phyloP scores from a whole-genome alignment of 2,113 vertebrate genomes.

The Tor tambroides region DNA sequence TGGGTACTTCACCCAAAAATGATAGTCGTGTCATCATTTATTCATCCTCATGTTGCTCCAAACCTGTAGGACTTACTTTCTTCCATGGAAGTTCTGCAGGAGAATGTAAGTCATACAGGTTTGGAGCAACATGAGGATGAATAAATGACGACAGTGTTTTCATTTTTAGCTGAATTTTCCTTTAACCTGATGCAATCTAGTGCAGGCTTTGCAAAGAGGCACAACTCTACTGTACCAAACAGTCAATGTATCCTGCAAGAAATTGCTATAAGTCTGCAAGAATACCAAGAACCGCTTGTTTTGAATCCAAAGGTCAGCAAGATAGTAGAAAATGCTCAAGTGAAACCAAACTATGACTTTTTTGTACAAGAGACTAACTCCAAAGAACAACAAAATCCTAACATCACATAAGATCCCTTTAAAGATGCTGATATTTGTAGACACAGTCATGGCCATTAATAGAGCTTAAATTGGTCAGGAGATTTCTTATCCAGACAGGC shows the following conservation, averaged over 20 bases:
- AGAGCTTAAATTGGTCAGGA: background rate
- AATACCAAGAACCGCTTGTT: background rate
- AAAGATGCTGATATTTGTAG: background rate
- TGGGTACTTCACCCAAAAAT: background rate
- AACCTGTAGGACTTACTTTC: background rate
- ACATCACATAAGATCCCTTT: background rate
- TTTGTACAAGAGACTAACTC: background rate
- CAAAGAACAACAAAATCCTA: background rate
- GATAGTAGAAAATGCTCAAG: background rate
- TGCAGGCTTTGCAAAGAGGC: background rate
- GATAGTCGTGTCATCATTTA: background rate
- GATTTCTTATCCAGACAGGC: background rate
- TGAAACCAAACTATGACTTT: background rate
- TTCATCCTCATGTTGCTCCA: background rate
- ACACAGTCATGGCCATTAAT: background rate
- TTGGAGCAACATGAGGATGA: background rate
- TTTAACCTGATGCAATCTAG: conserved; percentile 9
- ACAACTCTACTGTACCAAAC: background rate
- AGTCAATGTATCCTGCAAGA: background rate
- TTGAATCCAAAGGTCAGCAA: background rate
- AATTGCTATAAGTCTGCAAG: background rate
- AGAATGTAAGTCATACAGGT: background rate
- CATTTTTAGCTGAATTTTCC: background rate
- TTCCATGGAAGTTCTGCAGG: background rate
- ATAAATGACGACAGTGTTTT: background rate